These are phyloP conservation scores for Opisthocomus hoazin DNA, from an alignment of 2,113 vertebrate genomes.

Conservation along the genomic window DNA sequence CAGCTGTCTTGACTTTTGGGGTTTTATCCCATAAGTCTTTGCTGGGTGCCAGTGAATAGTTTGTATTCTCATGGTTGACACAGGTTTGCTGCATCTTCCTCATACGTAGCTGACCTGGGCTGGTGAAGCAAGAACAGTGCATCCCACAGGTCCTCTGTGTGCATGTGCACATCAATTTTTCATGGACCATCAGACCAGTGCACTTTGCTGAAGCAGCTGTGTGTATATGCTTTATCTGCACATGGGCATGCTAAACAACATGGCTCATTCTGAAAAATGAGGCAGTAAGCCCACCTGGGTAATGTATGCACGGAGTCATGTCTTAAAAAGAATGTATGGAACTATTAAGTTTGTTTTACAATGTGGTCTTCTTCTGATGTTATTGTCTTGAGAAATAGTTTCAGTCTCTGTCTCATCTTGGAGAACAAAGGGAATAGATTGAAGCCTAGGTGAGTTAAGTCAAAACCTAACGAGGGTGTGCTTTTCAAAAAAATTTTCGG, in stretches of 20 bases:
- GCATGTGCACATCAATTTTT: not conserved
- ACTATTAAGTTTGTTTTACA: not conserved
- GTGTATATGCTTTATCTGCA: not conserved
- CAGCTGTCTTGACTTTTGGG: not conserved
- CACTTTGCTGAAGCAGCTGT: not conserved
- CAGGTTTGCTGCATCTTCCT: not conserved
- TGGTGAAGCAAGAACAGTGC: not conserved
- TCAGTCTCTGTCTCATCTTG: not conserved
- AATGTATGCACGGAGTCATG: not conserved
- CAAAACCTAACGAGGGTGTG: not conserved
- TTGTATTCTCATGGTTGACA: not conserved
- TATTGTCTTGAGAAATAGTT: not conserved
- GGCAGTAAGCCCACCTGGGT: not conserved
- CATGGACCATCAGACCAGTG: not conserved
- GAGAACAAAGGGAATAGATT: conserved; percentile 40
- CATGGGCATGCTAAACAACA: not conserved
- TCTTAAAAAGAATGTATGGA: not conserved
- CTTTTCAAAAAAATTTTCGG: not conserved
- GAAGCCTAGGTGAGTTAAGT: conserved; percentile 11
- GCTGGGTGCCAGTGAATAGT: not conserved
- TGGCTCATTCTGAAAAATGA: not conserved
- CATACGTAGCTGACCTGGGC: not conserved
- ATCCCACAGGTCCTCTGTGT: fast-evolving
- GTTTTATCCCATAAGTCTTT: not conserved
- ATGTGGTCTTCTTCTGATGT: not conserved